Evolutionary conservation across 2,888 invertebrate species (phyloP), one percentile per base, ranked within the genome.

Genomic region (Aquatica leii): DNA sequence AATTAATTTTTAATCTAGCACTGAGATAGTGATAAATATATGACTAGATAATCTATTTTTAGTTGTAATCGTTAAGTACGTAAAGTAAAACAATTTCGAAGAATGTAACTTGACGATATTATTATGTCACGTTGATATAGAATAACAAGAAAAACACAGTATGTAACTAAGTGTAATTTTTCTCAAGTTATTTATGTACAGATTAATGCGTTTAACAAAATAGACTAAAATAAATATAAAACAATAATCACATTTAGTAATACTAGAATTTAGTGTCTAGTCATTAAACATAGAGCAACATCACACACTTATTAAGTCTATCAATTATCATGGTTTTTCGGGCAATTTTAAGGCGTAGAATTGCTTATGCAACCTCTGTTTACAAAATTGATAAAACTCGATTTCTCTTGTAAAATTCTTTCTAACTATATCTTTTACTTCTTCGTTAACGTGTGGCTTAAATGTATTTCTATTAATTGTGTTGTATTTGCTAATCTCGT

Each of bases 381-480:
- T 89, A 79, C 94, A 94, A 79, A 95, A 95, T 76, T 95, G 91
- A 80, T 95, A 95, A 81, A 95, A 94, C 76, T 95, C 95, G 9
- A 95, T 93, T 82, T 95, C 95, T 59, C 91, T 86, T 0, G 94
- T 94, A 78, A 95, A 94, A 81, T 95, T 95, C 37, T 86, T 87
- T 69, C 94, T 85, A 3, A 95, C 93, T 54, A 95, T 88, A 51
- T 94, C 89, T 79, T 94, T 95, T 1, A 95, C 89, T 71, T 90
- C 89, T 75, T 95, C 93, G 50, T 91, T 90, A 1, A 95, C 94
- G 0, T 92, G 91, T 0, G 94, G 94, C 77, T 95, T 95, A 83
- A 94, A 95, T 53, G 89, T 87, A 81, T 95, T 95, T 68, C 89
- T 88, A 81, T 95, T 94, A 76, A 94, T 93, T 69, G 89, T 89